phyloP scores from a whole-genome alignment of 2,797 vertebrate species.

The Bovichtus diacanthus region DNA sequence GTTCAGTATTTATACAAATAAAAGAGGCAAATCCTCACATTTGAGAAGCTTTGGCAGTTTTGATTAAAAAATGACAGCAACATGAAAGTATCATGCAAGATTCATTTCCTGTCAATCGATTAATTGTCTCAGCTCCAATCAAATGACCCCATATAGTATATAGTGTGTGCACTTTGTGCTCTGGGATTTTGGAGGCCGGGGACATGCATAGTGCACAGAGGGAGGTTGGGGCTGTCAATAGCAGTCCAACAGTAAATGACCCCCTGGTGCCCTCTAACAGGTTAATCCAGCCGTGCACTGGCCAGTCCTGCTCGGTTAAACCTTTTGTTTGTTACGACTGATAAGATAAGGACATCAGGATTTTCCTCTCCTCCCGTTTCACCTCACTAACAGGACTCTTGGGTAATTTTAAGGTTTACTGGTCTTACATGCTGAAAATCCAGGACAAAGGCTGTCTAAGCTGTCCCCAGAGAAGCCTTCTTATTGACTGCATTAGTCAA shows the following conservation, averaged over 20 bases:
- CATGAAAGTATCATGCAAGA: not conserved
- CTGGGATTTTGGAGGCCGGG: not conserved
- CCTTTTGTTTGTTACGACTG: not conserved
- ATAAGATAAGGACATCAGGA: not conserved
- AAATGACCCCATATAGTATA: not conserved
- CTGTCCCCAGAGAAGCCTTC: not conserved
- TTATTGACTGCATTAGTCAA: conserved; percentile 35
- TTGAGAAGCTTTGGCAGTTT: not conserved
- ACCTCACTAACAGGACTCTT: not conserved
- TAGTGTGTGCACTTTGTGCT: not conserved
- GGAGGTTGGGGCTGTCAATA: not conserved
- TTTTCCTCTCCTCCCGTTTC: not conserved
- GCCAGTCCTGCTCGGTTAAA: not conserved
- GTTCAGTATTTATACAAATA: not conserved
- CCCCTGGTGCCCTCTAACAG: not conserved
- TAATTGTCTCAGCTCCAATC: not conserved
- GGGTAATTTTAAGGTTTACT: conserved; percentile 3
- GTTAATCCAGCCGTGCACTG: not conserved
- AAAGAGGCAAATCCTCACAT: not conserved
- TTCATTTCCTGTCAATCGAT: not conserved
- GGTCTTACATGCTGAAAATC: conserved; percentile 6
- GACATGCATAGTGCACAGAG: not conserved
- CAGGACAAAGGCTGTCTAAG: not conserved
- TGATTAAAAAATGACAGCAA: not conserved
- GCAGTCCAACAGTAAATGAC: not conserved